A percentile compares a stretch with the other conserved stretches of the same genome.
Conservation (phyloP, 1,140 invertebrate species). For the Bradynema listronoti region DNA sequence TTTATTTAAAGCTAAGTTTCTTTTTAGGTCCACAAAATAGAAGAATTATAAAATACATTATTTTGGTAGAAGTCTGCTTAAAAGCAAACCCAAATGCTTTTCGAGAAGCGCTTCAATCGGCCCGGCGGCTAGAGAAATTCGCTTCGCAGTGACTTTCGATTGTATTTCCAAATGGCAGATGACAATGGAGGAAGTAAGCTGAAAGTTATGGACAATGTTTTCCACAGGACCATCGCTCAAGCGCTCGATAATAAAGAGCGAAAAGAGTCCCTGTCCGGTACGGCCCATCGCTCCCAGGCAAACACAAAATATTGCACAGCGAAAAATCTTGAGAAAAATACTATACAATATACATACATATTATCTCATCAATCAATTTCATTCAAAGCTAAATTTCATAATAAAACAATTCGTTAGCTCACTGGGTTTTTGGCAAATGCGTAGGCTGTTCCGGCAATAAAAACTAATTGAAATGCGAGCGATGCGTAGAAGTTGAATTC, state of each 20-base stretch:
- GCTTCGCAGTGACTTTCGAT: slow-evolving; percentile 18
- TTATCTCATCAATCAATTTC: background rate
- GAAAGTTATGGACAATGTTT: slow-evolving; percentile 34
- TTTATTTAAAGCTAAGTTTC: no score
- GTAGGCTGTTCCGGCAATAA: slow-evolving; percentile 21
- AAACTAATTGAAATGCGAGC: slow-evolving; percentile 23
- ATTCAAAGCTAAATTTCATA: no score
- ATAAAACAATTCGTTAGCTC: slow-evolving; percentile 2
- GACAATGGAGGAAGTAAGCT: slow-evolving; percentile 31
- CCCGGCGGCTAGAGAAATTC: slow-evolving; percentile 23
- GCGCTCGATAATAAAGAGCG: slow-evolving; percentile 30
- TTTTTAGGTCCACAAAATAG: no score
- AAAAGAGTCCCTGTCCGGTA: slow-evolving; percentile 29
- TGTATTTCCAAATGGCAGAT: slow-evolving; percentile 38
- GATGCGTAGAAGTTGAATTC: slow-evolving; percentile 20
- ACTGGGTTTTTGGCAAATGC: slow-evolving; percentile 37
- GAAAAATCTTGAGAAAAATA: slow-evolving; percentile 37
- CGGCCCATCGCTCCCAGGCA: slow-evolving; percentile 30
- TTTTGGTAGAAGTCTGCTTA: background rate
- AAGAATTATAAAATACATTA: background rate
- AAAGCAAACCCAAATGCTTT: slow-evolving; percentile 29
- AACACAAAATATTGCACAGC: slow-evolving; percentile 36
- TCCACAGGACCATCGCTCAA: slow-evolving; percentile 22
- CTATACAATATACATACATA: background rate
- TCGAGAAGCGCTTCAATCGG: slow-evolving; percentile 34